Evolutionary conservation across 64 coral and sea anemone genomes (phyloP).

Genomic region (Pachyseris speciosa): DNA sequence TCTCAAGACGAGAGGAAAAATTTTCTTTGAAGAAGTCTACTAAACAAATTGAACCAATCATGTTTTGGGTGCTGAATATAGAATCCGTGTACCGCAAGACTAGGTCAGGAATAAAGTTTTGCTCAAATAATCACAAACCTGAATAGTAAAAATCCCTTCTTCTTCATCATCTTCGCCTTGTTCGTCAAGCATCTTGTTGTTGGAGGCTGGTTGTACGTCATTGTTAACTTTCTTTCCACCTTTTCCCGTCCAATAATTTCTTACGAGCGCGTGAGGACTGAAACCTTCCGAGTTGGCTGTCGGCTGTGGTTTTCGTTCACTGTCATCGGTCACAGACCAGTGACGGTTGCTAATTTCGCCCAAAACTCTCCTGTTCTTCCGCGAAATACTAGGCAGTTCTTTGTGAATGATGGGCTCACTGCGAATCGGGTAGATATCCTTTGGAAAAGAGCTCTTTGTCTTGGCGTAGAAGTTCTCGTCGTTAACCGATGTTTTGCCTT

Average conservation of each 20-base stretch:
- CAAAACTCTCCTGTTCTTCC: constrained; percentile 1
- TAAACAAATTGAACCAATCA: neutral
- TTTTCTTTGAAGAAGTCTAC: neutral
- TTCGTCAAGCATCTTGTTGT: neutral
- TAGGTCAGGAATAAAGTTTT: neutral
- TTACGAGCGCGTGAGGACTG: neutral
- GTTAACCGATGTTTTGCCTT: constrained; percentile 1
- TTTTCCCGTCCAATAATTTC: neutral
- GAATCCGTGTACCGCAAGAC: no score
- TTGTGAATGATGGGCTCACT: neutral
- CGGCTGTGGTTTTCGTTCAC: neutral
- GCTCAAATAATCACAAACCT: neutral
- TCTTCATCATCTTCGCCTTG: neutral
- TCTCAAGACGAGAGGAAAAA: neutral
- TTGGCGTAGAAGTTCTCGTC: constrained; percentile 36
- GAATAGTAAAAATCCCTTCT: constrained; percentile 26
- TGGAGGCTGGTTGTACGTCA: neutral
- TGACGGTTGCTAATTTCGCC: constrained; percentile 6
- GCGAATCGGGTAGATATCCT: neutral
- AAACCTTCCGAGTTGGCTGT: neutral
- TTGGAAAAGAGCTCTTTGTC: neutral
- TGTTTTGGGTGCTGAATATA: no score
- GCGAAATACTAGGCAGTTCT: neutral
- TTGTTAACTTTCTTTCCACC: constrained; percentile 7
- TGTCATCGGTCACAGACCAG: neutral